Conservation (phyloP, 2,888 invertebrate species). For the Serrognathus titanus region DNA sequence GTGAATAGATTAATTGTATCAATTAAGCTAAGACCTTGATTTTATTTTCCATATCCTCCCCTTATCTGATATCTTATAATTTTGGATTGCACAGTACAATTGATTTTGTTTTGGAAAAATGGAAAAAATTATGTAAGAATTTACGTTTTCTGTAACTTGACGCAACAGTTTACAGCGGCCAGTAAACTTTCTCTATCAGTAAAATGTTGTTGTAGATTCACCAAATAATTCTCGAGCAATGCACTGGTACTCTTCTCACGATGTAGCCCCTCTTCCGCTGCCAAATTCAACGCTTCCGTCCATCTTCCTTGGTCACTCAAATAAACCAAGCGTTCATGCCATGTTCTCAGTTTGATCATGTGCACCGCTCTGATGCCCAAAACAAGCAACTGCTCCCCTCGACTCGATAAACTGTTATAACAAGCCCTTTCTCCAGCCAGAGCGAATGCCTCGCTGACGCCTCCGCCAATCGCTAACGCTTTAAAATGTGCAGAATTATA, state of each 20-base stretch:
- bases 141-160: constrained; percentile 53
- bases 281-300: constrained; percentile 57
- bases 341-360: constrained; percentile 59
- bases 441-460: constrained; percentile 79
- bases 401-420: constrained; percentile 68
- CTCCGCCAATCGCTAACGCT: constrained; percentile 93
- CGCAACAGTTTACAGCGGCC: constrained; percentile 50
- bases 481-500: constrained; percentile 86
- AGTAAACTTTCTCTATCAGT: constrained; percentile 49
- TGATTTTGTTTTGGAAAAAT: background rate
- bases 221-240: constrained; percentile 46
- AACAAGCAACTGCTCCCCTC: constrained; percentile 65
- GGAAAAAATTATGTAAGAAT: constrained; percentile 30
- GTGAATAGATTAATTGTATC: no score
- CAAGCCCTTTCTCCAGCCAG: constrained; percentile 70
- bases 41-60: no score
- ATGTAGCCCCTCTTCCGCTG: constrained; percentile 51
- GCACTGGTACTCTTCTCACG: constrained; percentile 41
- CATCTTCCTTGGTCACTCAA: constrained; percentile 58
- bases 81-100: no score
- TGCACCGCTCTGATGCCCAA: constrained; percentile 64
- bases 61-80: no score
- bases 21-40: no score
- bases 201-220: constrained; percentile 46
- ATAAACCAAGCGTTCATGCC: constrained; percentile 65